phyloP scores from a whole-genome alignment of 2,797 vertebrate species.

The Etheostoma nigrum region DNA sequence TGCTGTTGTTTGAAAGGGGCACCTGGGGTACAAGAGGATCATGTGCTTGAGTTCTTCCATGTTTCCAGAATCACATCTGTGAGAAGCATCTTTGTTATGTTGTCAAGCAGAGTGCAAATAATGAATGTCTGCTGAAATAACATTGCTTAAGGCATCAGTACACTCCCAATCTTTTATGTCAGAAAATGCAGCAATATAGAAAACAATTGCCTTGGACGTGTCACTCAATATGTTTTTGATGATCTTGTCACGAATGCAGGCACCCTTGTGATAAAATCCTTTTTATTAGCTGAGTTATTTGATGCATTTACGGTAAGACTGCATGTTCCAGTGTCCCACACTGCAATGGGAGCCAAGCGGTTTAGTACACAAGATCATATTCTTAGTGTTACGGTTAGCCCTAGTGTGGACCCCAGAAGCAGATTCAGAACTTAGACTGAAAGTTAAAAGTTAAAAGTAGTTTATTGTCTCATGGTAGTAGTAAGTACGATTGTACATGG shows the following conservation, averaged over 20 bases:
- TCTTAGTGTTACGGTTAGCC: not conserved
- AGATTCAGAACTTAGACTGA: too few relatives aligned
- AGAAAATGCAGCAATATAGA: slow-evolving; percentile 17
- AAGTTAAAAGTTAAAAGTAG: too few relatives aligned
- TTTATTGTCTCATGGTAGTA: too few relatives aligned
- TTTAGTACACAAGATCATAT: slow-evolving; percentile 14
- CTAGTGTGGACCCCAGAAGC: too few relatives aligned
- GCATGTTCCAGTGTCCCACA: not conserved
- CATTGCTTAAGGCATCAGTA: slow-evolving; percentile 15
- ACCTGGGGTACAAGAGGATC: slow-evolving; percentile 16
- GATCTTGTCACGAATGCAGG: slow-evolving; percentile 38
- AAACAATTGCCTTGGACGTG: slow-evolving; percentile 22
- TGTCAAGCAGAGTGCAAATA: slow-evolving; percentile 18
- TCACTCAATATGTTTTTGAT: slow-evolving; percentile 39
- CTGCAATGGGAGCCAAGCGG: not conserved
- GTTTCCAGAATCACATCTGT: slow-evolving; percentile 10
- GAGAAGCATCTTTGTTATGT: slow-evolving; percentile 19
- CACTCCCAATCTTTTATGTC: slow-evolving; percentile 8
- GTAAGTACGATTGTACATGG: too few relatives aligned
- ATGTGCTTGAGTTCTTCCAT: slow-evolving; percentile 22
- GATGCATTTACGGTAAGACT: slow-evolving; percentile 19
- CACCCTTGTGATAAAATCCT: slow-evolving; percentile 30
- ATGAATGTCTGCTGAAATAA: slow-evolving; percentile 9
- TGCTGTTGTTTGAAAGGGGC: slow-evolving; percentile 14
- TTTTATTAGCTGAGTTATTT: slow-evolving; percentile 8